Evolutionary conservation across 2,113 vertebrate species (phyloP).

Genomic region (Semnornis frantzii): DNA sequence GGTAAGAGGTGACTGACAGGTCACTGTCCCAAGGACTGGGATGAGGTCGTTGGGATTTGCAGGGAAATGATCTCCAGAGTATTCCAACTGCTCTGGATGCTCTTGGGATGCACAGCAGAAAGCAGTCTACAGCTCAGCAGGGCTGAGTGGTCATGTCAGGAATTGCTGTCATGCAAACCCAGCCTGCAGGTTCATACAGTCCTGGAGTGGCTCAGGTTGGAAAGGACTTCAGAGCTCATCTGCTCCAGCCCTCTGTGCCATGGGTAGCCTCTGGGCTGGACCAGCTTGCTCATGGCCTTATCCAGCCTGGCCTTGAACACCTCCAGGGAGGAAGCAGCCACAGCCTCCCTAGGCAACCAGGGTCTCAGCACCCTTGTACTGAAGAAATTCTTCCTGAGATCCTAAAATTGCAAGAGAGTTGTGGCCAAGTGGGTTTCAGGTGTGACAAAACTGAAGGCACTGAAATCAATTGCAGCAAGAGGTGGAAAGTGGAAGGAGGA

Average conservation of each 20-base stretch:
- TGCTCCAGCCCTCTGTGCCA: too few species aligned
- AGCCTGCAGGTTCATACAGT: background rate
- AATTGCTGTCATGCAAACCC: background rate
- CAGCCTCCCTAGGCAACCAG: too few species aligned
- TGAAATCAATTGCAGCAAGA: background rate
- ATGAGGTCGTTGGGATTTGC: slow-evolving; percentile 35
- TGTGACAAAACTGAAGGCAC: background rate
- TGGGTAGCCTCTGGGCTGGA: too few species aligned
- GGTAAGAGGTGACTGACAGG: slow-evolving; percentile 42
- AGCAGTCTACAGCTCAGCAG: background rate
- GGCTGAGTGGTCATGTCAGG: background rate
- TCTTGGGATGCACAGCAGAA: background rate
- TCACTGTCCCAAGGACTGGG: slow-evolving; percentile 43
- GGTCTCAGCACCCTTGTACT: too few species aligned
- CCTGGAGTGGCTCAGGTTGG: too few species aligned
- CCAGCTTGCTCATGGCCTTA: too few species aligned
- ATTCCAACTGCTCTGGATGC: background rate
- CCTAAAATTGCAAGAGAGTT: too few species aligned
- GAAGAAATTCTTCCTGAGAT: too few species aligned
- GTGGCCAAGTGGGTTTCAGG: background rate
- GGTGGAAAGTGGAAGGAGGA: background rate
- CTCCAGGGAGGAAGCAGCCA: too few species aligned
- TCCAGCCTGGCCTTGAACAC: too few species aligned
- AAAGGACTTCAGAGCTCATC: too few species aligned
- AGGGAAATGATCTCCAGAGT: slow-evolving; percentile 19